phyloP scores from a whole-genome alignment of 2,113 vertebrate genomes.

The Anthoscopus minutus region DNA sequence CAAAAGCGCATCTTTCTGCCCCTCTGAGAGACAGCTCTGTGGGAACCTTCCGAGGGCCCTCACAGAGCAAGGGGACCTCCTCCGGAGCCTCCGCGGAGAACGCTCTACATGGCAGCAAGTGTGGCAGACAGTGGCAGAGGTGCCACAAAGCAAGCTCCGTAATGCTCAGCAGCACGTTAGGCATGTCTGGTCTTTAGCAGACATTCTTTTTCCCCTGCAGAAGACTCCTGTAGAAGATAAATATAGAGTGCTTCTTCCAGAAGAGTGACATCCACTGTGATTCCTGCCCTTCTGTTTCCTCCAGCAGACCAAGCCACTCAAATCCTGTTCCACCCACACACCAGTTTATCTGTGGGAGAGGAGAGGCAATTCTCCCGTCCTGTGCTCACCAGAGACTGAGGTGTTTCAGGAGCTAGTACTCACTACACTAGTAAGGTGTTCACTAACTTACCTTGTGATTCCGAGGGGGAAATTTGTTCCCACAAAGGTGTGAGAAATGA shows the following conservation, averaged over 20 bases:
- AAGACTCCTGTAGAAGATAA: not conserved
- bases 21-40: not conserved
- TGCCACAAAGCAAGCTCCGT: not conserved
- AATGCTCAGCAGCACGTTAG: not conserved
- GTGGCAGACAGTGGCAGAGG: not conserved
- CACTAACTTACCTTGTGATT: not conserved
- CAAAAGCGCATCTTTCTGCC: not conserved
- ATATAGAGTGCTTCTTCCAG: not conserved
- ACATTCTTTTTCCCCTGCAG: not conserved
- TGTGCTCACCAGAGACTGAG: not conserved
- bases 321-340: not conserved
- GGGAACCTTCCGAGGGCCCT: not conserved
- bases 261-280: fast-evolving
- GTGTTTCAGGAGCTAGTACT: not conserved
- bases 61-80: not conserved
- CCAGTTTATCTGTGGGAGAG: not conserved
- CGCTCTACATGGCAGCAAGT: fast-evolving
- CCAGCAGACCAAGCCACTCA: not conserved
- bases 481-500: not conserved
- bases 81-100: not conserved
- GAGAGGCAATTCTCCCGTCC: not conserved
- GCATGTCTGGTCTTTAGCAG: not conserved
- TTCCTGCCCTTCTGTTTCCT: not conserved
- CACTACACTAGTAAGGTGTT: not conserved
- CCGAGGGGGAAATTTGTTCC: not conserved